Percentiles rank a stretch among this genome's conserved stretches.
Conservation (phyloP, 1,140 invertebrate genomes). For the Lepidurus couesii region DNA sequence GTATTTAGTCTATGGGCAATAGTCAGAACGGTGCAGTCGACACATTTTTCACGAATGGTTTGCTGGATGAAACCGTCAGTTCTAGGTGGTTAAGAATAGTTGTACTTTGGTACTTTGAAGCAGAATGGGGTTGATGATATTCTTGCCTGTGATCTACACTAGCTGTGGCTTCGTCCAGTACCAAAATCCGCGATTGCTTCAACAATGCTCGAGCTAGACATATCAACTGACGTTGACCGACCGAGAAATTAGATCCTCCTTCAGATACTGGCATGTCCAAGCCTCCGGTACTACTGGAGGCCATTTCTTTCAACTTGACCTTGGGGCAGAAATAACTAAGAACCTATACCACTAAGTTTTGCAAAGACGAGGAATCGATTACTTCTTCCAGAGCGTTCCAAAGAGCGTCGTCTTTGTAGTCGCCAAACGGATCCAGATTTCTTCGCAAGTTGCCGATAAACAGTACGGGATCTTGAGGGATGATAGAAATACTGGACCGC, state of each 20-base stretch:
- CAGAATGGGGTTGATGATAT: not conserved
- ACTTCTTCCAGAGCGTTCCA: conserved; percentile 74
- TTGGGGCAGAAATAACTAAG: conserved; percentile 41
- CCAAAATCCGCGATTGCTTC: conserved; percentile 56
- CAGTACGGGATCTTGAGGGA: conserved; percentile 80
- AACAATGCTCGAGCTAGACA: conserved; percentile 57
- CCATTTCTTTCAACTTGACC: conserved; percentile 64
- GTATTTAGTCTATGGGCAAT: conserved; percentile 78
- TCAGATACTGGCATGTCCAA: conserved; percentile 63
- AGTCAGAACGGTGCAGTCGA: conserved; percentile 71
- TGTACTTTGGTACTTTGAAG: not conserved
- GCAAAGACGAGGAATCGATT: conserved; percentile 45
- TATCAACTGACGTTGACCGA: conserved; percentile 74
- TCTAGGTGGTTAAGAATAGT: conserved; percentile 30
- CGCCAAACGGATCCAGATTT: conserved; percentile 80
- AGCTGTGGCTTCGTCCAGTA: conserved; percentile 68
- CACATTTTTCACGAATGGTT: conserved; percentile 65
- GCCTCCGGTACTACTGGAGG: conserved; percentile 56
- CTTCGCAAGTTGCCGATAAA: conserved; percentile 75
- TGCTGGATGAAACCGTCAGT: conserved; percentile 66
- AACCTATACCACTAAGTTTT: conserved; percentile 28
- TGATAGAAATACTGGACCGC: conserved; percentile 67
- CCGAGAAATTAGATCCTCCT: conserved; percentile 69
- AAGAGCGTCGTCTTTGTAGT: conserved; percentile 58
- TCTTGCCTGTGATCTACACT: conserved; percentile 59